A percentile compares a stretch with the other conserved stretches of the same genome.
Conservation (phyloP, 2,113 vertebrate genomes). For the Struthio camelus region DNA sequence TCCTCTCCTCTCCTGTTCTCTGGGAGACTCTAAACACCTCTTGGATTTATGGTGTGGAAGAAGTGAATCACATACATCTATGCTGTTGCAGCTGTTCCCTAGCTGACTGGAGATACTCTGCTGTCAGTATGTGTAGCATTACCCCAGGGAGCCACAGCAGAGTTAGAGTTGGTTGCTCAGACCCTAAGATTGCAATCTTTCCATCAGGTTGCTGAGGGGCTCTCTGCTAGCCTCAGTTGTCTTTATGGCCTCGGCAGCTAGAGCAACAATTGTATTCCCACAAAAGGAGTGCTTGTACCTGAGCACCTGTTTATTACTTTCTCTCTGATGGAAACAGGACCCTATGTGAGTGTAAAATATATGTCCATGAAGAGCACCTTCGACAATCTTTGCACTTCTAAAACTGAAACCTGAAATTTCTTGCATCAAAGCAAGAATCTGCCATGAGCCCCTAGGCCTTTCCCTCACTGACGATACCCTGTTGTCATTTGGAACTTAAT, state of each 20-base stretch:
- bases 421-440: not conserved
- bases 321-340: not conserved
- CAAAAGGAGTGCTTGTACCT: not conserved
- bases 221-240: not conserved
- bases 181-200: not conserved
- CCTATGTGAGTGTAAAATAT: not conserved
- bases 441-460: fast-evolving
- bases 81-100: not conserved
- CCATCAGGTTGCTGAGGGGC: not conserved
- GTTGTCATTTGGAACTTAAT: not conserved
- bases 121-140: fast-evolving
- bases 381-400: not conserved
- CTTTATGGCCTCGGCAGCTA: not conserved
- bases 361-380: fast-evolving
- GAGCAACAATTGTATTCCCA: not conserved
- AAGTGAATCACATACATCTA: not conserved
- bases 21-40: not conserved
- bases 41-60: not conserved
- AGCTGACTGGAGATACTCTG: not conserved
- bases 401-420: not conserved
- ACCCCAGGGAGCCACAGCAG: not conserved
- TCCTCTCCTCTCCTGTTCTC: not conserved
- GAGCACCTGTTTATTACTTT: not conserved
- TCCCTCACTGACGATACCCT: fast-evolving
- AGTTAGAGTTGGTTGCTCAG: no score